Evolutionary conservation across 35 echinoderm and acorn worm species (phyloP).

Genomic region (Hemicentrotus pulcherrimus): DNA sequence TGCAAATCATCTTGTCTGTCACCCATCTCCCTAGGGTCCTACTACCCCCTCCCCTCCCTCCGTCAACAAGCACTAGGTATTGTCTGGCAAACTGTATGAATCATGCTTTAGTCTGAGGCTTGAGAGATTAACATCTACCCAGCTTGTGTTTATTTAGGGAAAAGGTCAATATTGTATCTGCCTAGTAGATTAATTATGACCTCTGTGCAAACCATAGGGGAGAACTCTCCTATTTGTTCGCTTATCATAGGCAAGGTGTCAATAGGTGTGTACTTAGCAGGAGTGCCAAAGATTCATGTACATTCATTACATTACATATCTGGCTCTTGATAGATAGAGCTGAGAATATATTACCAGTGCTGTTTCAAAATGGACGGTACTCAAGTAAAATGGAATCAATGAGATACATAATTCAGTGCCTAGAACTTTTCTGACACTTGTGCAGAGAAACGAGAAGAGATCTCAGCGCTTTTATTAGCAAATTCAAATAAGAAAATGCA

Average conservation of each 20-base stretch:
- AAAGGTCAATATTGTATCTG: constrained; percentile 4
- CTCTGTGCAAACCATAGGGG: neutral
- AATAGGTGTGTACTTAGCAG: neutral
- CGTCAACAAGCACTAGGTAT: neutral
- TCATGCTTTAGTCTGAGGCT: neutral
- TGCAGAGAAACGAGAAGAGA: too few species aligned
- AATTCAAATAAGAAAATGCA: too few species aligned
- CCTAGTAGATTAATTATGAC: neutral
- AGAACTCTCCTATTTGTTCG: neutral
- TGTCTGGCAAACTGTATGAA: constrained; percentile 7
- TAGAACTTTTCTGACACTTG: too few species aligned
- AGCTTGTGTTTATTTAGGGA: neutral
- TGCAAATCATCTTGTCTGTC: too few species aligned
- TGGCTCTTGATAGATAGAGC: neutral
- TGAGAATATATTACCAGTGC: neutral
- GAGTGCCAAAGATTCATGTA: neutral
- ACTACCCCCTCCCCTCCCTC: neutral
- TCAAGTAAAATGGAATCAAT: too few species aligned
- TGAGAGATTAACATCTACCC: neutral
- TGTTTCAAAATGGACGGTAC: neutral
- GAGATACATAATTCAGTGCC: too few species aligned
- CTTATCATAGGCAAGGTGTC: neutral
- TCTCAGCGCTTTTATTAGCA: too few species aligned
- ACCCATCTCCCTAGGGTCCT: too few species aligned
- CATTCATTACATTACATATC: neutral